Evolutionary conservation across 2,797 vertebrate species (phyloP), one percentile per base, ranked within the genome.

Genomic region (Lepilemur ruficaudatus): DNA sequence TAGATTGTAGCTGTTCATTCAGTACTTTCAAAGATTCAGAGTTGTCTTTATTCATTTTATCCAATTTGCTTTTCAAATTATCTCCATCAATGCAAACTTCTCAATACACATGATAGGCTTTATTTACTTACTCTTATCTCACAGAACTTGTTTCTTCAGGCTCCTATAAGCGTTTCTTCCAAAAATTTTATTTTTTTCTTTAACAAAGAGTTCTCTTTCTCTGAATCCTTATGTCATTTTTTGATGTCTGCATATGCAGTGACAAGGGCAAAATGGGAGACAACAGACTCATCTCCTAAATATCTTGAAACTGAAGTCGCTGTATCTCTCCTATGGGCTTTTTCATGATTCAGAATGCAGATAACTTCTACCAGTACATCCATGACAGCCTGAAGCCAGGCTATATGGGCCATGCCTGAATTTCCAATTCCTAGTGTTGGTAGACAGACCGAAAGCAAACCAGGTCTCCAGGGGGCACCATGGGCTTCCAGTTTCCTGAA

Each of bases 231-330:
- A 76, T 99, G 99, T 78, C 99, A 98, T 97, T 99, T 99, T 98
- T 99, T 99, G 98, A 99, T 99, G 98, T 99, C 99, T 98, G 99
- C 99, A 63, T 99, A 99, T 61, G 99, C 99, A 22, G 99, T 99
- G 98, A 99, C 99, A 97, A 99, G 99, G 86, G 99, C 99, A 15
- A 99, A 99, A 97, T 99, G 99, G 38, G 99, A 99, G 48, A 99
- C 99, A 48, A 99, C 99, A 0, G 99, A 99, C 97, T 99, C 99
- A 41, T 99, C 99, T 2, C 99, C 99, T 2, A 99, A 98, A 84
- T 99, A 99, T 17, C 98, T 98, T 0, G 99, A 99, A 93, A 99
- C 97, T 4, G 99, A 99, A 98, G 99, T 99, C 98, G 99, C 99
- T 1, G 97, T 98, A 0, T 98, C 97, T 98, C 96, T 98, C 95